Base-by-base conservation (phyloP, 2,113 vertebrate species). In the Elephantulus edwardii region DNA sequence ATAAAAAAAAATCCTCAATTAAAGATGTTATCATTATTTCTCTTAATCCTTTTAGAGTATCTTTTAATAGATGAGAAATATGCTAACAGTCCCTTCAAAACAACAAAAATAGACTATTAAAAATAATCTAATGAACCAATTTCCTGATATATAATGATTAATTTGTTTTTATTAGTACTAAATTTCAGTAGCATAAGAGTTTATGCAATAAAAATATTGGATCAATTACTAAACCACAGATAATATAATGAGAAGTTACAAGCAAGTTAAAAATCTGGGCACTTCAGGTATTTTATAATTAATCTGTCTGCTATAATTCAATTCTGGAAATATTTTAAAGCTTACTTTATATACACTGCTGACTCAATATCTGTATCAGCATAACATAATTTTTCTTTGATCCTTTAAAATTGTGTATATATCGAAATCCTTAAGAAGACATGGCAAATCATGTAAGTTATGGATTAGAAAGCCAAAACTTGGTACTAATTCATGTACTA, bases 331-430 rank as follows among this genome's bases (percentile, higher is more conserved):
- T 71, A 92, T 19, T 82, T 46, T 52, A 86, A 80, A 76, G 66
- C 16, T 89, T 83, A 88, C n/a, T n/a, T 71, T 80, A 74, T 68
- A 85, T 48, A 35, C 38, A 66, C 44, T 91, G 8, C 48, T 88
- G 9, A 89, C 8, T 68, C 48, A 76, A 19, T 38, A 86, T 66
- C 68, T 94, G 20, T 85, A 2, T 64, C 93, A 58, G 16, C 8
- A 86, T 89, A 88, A 68, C 79, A 75, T n/a, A 78, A 74, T 17
- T 93, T 90, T 82, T 33, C 92, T 75, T 40, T 78, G 24, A 70
- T 60, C 52, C 24, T 88, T 90, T 40, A 94, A 8, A 83, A 88
- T 84, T 83, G 19, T 30, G 46, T 3, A 46, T 46, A 52, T 87
- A 76, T 54, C 13, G 62, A 93, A 76, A 66, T 50, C 13, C 33